phyloP scores from a whole-genome alignment of 2,888 invertebrate genomes.

The Xestia c-nigrum region DNA sequence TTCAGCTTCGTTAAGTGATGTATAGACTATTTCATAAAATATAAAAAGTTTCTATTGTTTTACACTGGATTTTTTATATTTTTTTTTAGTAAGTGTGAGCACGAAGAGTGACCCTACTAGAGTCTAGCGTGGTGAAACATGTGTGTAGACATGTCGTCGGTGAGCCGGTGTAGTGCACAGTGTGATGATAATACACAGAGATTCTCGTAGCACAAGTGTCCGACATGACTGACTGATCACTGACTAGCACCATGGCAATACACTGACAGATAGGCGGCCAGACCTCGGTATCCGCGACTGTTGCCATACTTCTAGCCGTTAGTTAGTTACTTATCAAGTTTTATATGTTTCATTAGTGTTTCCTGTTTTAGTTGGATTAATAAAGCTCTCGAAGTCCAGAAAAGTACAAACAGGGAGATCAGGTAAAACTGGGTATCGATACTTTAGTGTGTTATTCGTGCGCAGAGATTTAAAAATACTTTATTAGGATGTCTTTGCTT shows the following conservation, averaged over 20 bases:
- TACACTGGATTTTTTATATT: too few relatives aligned
- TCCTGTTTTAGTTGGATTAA: background rate
- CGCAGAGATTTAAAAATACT: too few relatives aligned
- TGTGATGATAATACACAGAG: constrained; percentile 42
- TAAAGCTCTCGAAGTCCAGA: background rate
- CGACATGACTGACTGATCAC: constrained; percentile 23
- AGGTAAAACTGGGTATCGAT: background rate
- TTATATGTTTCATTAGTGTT: background rate
- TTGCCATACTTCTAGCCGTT: background rate
- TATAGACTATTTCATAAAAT: too few relatives aligned
- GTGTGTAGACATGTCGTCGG: background rate
- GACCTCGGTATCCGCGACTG: constrained; percentile 51
- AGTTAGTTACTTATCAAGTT: background rate
- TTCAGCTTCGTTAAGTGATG: too few relatives aligned
- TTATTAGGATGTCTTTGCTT: background rate
- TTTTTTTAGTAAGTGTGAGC: background rate
- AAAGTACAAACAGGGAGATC: background rate
- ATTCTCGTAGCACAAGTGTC: constrained; percentile 55
- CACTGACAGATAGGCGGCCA: constrained; percentile 50
- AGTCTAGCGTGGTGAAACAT: constrained; percentile 23
- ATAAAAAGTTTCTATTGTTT: too few relatives aligned
- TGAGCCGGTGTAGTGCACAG: constrained; percentile 30
- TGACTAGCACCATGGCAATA: constrained; percentile 60
- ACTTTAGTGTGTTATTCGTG: background rate
- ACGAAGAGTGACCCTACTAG: constrained; percentile 6